phyloP scores from a whole-genome alignment of 2,113 vertebrate genomes.

The Zeus faber region DNA sequence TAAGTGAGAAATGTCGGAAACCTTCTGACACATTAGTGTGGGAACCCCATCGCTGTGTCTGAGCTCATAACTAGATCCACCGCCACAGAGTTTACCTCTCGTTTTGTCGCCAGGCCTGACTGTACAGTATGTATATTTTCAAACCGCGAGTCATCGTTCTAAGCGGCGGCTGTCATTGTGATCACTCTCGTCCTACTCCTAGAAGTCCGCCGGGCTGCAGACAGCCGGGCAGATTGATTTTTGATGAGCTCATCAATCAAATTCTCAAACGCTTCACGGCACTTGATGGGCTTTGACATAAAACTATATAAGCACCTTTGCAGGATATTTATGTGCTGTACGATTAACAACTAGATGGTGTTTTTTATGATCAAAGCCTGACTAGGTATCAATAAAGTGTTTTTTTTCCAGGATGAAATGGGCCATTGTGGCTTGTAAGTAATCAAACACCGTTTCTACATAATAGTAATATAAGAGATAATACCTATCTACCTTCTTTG shows the following conservation, averaged over 20 bases:
- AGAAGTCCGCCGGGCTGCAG: slow-evolving; percentile 30
- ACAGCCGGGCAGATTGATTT: slow-evolving; percentile 39
- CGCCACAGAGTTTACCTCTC: too few species aligned
- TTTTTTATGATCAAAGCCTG: slow-evolving; percentile 13
- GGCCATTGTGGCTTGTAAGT: too few species aligned
- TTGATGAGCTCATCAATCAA: slow-evolving; percentile 54
- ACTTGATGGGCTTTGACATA: slow-evolving; percentile 29
- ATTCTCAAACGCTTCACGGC: neutral
- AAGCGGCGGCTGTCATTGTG: slow-evolving; percentile 11
- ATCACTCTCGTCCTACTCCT: slow-evolving; percentile 29
- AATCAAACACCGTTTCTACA: too few species aligned
- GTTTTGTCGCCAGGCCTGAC: too few species aligned
- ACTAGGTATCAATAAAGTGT: neutral
- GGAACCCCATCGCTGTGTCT: too few species aligned
- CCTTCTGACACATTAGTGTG: too few species aligned
- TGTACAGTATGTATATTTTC: too few species aligned
- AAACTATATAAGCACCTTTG: neutral
- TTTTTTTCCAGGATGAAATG: too few species aligned
- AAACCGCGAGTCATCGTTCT: slow-evolving; percentile 32
- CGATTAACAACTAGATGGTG: slow-evolving; percentile 16
- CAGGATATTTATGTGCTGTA: neutral
- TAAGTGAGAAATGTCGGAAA: too few species aligned
- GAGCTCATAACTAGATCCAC: too few species aligned
- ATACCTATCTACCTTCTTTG: too few species aligned
- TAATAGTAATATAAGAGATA: too few species aligned